phyloP scores from a whole-genome alignment of 1,140 invertebrate genomes.

The Drosophila kepulauana region DNA sequence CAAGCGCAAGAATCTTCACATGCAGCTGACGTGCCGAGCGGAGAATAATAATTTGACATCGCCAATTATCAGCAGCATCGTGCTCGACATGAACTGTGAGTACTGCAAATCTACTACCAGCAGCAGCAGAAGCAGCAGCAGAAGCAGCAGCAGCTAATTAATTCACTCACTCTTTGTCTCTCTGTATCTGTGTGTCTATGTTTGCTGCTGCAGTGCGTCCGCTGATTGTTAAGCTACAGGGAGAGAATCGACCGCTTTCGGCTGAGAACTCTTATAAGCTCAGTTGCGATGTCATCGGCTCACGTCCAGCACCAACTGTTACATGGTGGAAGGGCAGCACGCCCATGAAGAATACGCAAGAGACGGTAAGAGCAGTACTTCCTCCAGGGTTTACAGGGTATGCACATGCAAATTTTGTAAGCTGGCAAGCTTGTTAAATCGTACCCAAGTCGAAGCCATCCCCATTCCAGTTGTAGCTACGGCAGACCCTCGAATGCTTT shows the following conservation, averaged over 20 bases:
- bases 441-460: slow-evolving; percentile 14
- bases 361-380: slow-evolving; percentile 88
- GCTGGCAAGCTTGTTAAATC: slow-evolving; percentile 63
- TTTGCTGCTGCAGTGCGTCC: slow-evolving; percentile 89
- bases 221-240: slow-evolving; percentile 91
- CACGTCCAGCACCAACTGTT: slow-evolving; percentile 92
- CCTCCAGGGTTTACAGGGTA: slow-evolving; percentile 50
- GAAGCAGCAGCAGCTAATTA: slow-evolving; percentile 51
- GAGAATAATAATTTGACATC: slow-evolving; percentile 91
- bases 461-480: neutral
- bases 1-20: slow-evolving; percentile 89
- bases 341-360: slow-evolving; percentile 89
- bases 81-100: slow-evolving; percentile 93
- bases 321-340: slow-evolving; percentile 94
- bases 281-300: slow-evolving; percentile 93
- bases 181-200: neutral
- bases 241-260: slow-evolving; percentile 91
- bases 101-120: slow-evolving; percentile 54
- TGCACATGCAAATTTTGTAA: slow-evolving; percentile 67
- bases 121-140: slow-evolving; percentile 6
- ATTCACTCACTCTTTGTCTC: slow-evolving; percentile 39
- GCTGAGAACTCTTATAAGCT: slow-evolving; percentile 92
- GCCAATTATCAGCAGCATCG: slow-evolving; percentile 90
- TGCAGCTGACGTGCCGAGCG: slow-evolving; percentile 90
- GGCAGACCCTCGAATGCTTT: slow-evolving; percentile 67